phyloP scores from a whole-genome alignment of 2,113 vertebrate genomes.

The Nestor notabilis region DNA sequence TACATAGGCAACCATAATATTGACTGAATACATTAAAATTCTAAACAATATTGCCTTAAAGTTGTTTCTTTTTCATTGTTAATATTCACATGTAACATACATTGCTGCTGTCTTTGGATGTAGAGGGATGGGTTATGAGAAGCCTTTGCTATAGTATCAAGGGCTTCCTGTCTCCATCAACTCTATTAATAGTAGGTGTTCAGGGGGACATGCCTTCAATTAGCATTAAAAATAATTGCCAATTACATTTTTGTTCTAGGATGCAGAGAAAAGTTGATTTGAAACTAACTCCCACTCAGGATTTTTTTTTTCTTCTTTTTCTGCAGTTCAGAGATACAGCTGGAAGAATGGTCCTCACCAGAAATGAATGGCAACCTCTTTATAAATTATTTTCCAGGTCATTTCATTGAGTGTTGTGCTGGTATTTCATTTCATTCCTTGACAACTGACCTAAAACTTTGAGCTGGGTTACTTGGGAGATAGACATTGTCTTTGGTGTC shows the following conservation, averaged over 20 bases:
- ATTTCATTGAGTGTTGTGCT: constrained; percentile 33
- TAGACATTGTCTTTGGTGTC: background rate
- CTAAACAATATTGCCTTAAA: background rate
- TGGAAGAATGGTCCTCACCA: background rate
- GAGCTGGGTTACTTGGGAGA: constrained; percentile 4
- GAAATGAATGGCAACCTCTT: background rate
- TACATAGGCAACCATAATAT: background rate
- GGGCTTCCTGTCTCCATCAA: background rate
- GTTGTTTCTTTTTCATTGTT: background rate
- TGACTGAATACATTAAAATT: background rate
- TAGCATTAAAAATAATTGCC: background rate
- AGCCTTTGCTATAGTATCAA: background rate
- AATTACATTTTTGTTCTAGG: background rate
- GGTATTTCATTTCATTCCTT: constrained; percentile 32
- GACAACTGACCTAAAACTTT: constrained; percentile 41
- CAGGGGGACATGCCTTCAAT: background rate
- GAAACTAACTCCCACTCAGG: background rate
- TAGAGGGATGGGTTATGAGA: background rate
- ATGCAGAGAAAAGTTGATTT: background rate
- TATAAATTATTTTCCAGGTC: constrained; percentile 36
- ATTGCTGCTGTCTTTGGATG: background rate
- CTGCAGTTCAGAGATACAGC: background rate
- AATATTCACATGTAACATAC: background rate
- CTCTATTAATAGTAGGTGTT: background rate
- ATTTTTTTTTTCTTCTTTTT: background rate